These are phyloP conservation scores for Anoplopoma fimbria DNA, from an alignment of 2,113 vertebrate species.

Conservation along the genomic window DNA sequence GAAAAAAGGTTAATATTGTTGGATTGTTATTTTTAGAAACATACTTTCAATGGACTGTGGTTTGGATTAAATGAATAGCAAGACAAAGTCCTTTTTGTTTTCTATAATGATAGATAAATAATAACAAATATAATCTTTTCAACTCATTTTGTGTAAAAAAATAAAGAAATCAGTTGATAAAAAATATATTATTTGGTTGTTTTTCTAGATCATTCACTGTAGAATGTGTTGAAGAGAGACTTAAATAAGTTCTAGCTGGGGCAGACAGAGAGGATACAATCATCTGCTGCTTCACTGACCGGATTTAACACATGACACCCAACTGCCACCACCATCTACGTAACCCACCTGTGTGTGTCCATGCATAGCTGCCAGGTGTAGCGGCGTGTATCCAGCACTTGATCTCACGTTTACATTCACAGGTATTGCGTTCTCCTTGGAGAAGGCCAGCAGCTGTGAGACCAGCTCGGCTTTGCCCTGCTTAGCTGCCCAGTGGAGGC, in stretches of 20 bases:
- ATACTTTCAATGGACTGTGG: too few species aligned
- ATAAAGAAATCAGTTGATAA: not conserved
- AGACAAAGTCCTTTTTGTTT: not conserved
- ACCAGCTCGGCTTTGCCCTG: conserved; percentile 92
- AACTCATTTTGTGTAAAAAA: not conserved
- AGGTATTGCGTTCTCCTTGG: conserved; percentile 85
- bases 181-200: too few species aligned
- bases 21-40: too few species aligned
- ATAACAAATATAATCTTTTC: not conserved
- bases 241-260: not conserved
- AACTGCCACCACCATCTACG: not conserved
- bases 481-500: conserved; percentile 97
- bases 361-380: conserved; percentile 97
- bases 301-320: conserved; percentile 42
- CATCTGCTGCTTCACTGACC: conserved; percentile 17
- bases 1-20: too few species aligned
- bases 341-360: conserved; percentile 85
- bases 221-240: not conserved
- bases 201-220: too few species aligned
- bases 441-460: conserved; percentile 89
- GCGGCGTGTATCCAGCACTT: conserved; percentile 92
- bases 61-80: not conserved
- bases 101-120: not conserved
- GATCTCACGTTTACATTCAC: conserved; percentile 91
- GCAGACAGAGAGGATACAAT: conserved; percentile 8